These are phyloP conservation scores for Zygothrica quintamaculata DNA, from an alignment of 2,888 invertebrate genomes.

Conservation along the genomic window DNA sequence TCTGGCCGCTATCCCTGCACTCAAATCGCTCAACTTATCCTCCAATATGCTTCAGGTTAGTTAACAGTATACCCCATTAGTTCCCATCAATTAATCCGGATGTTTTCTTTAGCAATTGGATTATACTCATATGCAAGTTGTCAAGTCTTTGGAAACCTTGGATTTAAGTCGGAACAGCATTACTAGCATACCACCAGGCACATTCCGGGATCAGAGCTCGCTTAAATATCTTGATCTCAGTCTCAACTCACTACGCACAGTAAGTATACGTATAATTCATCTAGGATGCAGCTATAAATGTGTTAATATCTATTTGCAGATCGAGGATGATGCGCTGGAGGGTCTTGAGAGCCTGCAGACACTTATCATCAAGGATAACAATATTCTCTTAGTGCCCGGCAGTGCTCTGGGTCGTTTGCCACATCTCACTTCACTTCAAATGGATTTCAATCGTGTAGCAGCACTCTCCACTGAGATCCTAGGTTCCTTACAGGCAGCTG, in stretches of 20 bases:
- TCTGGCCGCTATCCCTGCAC: conserved; percentile 88
- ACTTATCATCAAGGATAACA: conserved; percentile 93
- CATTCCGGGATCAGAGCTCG: conserved; percentile 90
- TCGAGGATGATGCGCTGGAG: conserved; percentile 94
- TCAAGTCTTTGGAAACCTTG: conserved; percentile 89
- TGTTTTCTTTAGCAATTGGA: conserved; percentile 89
- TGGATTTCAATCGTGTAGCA: conserved; percentile 94
- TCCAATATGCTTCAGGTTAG: conserved; percentile 93
- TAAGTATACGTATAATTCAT: conserved; percentile 85
- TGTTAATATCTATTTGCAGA: conserved; percentile 85
- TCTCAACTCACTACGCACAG: conserved; percentile 93
- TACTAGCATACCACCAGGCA: conserved; percentile 91
- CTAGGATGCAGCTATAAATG: not conserved
- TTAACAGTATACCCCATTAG: too few species aligned
- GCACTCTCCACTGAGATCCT: conserved; percentile 92
- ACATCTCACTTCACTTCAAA: conserved; percentile 89
- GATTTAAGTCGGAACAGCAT: conserved; percentile 94
- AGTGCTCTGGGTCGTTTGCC: conserved; percentile 92
- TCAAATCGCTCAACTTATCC: conserved; percentile 91
- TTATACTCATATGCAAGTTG: conserved; percentile 88
- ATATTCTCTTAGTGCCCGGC: conserved; percentile 93
- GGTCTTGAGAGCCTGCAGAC: conserved; percentile 91
- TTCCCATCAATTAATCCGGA: too few species aligned
- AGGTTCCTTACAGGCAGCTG: conserved; percentile 88
- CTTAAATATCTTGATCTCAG: conserved; percentile 92